These are phyloP conservation scores for Aromia moschata DNA, from an alignment of 2,888 invertebrate genomes.

Conservation along the genomic window DNA sequence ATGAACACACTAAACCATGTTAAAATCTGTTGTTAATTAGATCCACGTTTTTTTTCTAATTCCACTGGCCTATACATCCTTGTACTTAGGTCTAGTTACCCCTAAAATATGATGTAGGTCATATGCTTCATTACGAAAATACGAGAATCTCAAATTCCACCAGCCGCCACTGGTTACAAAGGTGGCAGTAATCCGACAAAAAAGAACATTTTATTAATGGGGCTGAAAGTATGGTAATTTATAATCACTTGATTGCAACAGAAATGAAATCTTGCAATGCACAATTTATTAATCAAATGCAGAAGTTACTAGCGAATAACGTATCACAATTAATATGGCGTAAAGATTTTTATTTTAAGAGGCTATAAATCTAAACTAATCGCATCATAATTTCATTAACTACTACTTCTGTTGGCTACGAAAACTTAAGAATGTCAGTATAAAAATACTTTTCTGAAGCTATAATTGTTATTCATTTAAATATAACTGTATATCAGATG, in stretches of 20 bases:
- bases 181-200: neutral
- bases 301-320: neutral
- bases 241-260: neutral
- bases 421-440: constrained; percentile 1
- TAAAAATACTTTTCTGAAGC: constrained; percentile 13
- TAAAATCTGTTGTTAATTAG: too few relatives aligned
- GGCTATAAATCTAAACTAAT: constrained; percentile 13
- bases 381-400: constrained; percentile 10
- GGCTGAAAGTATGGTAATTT: neutral
- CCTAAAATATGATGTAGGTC: too few relatives aligned
- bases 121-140: too few relatives aligned
- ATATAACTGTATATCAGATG: constrained; percentile 14
- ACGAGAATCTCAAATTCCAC: too few relatives aligned
- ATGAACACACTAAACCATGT: too few relatives aligned
- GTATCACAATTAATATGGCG: constrained; percentile 1
- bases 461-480: constrained; percentile 9
- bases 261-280: neutral
- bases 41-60: too few relatives aligned
- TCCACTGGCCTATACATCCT: too few relatives aligned
- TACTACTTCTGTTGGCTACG: neutral
- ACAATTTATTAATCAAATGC: constrained; percentile 5
- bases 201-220: neutral
- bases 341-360: constrained; percentile 3
- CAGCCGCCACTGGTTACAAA: neutral
- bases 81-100: too few relatives aligned